Evolutionary conservation across 2,888 invertebrate genomes (phyloP).

Genomic region (Callyntrura guangdongensis): DNA sequence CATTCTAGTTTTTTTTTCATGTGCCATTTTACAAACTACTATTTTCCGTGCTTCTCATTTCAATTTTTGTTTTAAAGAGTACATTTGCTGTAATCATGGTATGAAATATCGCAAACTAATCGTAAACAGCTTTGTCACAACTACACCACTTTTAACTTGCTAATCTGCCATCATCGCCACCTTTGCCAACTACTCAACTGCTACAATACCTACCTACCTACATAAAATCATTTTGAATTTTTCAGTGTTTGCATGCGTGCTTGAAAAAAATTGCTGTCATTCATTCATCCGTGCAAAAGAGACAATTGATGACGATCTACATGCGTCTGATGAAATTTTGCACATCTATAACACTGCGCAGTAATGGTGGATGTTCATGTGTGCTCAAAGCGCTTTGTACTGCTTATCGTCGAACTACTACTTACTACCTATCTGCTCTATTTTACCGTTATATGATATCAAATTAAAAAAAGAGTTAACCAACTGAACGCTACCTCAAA

Average conservation of each 20-base stretch:
- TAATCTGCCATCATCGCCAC: constrained; percentile 50
- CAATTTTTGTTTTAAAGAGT: constrained; percentile 21
- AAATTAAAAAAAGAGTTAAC: constrained; percentile 36
- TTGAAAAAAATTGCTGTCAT: constrained; percentile 44
- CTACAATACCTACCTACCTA: neutral
- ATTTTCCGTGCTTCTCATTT: constrained; percentile 10
- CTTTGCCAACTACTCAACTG: neutral
- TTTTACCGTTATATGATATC: neutral
- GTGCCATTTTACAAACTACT: constrained; percentile 11
- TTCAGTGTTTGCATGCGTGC: constrained; percentile 39
- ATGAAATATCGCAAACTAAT: constrained; percentile 30
- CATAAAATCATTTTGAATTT: constrained; percentile 19
- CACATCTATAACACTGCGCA: neutral
- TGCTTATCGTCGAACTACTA: neutral
- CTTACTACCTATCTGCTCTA: neutral
- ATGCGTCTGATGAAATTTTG: neutral
- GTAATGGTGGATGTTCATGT: neutral
- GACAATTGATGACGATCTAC: neutral
- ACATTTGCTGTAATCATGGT: constrained; percentile 10
- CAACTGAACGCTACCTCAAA: constrained; percentile 55
- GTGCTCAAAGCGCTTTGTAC: neutral
- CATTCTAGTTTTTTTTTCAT: constrained; percentile 1
- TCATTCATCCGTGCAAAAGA: constrained; percentile 54
- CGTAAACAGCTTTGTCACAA: constrained; percentile 62
- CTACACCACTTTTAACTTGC: neutral